Evolutionary conservation across 2,888 invertebrate genomes (phyloP).

Genomic region (Pycnomerus fuliginosus): DNA sequence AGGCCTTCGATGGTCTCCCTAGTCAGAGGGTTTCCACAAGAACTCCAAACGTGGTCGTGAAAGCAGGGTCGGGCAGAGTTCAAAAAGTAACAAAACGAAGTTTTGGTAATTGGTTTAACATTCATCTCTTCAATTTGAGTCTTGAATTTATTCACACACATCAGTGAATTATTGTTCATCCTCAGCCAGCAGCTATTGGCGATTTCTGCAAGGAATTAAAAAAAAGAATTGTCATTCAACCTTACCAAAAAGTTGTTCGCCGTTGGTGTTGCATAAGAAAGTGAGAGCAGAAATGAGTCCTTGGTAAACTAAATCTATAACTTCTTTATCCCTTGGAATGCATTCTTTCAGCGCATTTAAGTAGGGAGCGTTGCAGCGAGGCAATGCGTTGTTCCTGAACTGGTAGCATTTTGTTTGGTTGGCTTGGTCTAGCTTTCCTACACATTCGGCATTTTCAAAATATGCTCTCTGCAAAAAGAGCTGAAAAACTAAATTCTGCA

Average conservation of each 20-base stretch:
- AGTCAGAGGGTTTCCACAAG: conserved; percentile 22
- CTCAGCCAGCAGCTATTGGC: conserved; percentile 31
- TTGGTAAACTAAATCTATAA: conserved; percentile 27
- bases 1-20: conserved; percentile 22
- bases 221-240: neutral
- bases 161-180: conserved; percentile 5
- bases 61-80: conserved; percentile 21
- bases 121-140: conserved; percentile 16
- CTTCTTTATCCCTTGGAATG: no score
- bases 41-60: conserved; percentile 16
- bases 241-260: conserved; percentile 40
- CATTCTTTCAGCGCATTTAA: no score
- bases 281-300: conserved; percentile 16
- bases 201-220: conserved; percentile 34
- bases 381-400: no score
- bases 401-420: no score
- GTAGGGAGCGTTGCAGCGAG: no score
- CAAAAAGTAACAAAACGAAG: conserved; percentile 18
- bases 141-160: conserved; percentile 17
- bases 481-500: no score
- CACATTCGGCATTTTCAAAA: no score
- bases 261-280: conserved; percentile 34
- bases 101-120: conserved; percentile 12
- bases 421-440: no score
- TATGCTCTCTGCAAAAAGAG: no score